Base-by-base conservation (phyloP, 2,797 vertebrate species). In the Megaceryle alcyon region DNA sequence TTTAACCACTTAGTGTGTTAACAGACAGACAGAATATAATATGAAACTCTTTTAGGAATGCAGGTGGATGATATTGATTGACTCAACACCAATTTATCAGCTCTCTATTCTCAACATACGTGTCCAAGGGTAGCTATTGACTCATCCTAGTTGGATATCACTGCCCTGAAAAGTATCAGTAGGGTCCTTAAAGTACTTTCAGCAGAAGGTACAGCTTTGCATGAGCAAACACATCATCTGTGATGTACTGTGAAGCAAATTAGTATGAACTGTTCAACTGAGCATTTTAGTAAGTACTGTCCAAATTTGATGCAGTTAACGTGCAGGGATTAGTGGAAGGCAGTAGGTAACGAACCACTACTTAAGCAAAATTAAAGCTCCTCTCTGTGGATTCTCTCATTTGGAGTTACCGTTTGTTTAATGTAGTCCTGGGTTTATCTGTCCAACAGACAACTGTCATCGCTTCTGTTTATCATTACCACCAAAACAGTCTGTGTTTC, bases 391-490 rank as follows among this genome's bases (percentile, higher is more conserved):
- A 82, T 49, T 69, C 57, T 83, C 31, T 31, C 25, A 8, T 59
- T 87, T 72, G 54, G 61, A 73, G 18, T 90, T 88, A 66, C 31
- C 90, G 33, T 82, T 57, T 66, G 66, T 90, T 94, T 81, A 65
- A 33, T 71, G 70, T 95, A 92, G 94, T 95, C 56, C 68, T 82
- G 37, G 28, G 66, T 93, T 82, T 92, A 77, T 70, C 65, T 85
- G 88, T 96, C 71, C 76, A 61, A 7, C 57, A 78, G 46, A 81
- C 8, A 94, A 35, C 57, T 85, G 78, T 70, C 28, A 19, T 72
- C 83, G 75, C 43, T 93, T 78, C 43, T 60, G 49, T 86, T 71
- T 93, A 92, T 82, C 61, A 48, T 90, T 85, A 49, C 41, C 76
- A 65, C 65, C 81, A 68, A 37, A 75, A 9, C 49, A 87, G n/a